A percentile compares a stretch with the other conserved stretches of the same genome.
Evolutionary conservation across 2,113 vertebrate species (phyloP).

Genomic region (Sminthopsis crassicaudata): DNA sequence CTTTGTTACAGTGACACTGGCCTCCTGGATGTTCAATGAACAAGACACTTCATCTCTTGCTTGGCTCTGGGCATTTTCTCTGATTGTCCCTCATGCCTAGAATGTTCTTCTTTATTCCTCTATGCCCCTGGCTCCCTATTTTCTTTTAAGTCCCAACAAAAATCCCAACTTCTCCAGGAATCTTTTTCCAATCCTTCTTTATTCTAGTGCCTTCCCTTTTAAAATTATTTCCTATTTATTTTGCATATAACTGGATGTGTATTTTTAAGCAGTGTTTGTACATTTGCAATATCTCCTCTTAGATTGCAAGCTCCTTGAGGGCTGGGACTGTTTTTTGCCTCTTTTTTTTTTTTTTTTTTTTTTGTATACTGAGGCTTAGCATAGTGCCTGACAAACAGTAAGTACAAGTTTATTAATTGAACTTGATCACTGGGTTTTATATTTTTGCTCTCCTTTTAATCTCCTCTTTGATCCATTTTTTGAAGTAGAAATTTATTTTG

Average conservation of each 20-base stretch:
- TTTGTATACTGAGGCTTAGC: background rate
- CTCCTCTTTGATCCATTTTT: background rate
- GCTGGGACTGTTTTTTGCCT: background rate
- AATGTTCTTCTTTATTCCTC: background rate
- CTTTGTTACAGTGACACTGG: too few species aligned
- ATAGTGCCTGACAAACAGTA: too few species aligned
- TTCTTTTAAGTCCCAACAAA: background rate
- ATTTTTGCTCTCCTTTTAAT: background rate
- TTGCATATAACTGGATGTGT: background rate
- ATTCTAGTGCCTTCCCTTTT: background rate
- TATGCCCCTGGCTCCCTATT: background rate
- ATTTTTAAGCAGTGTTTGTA: background rate
- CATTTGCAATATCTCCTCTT: background rate
- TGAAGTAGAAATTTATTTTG: background rate
- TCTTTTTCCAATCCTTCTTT: background rate
- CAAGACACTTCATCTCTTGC: too few species aligned
- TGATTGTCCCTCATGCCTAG: background rate
- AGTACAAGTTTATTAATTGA: background rate
- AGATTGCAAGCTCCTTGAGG: background rate
- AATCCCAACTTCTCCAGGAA: background rate
- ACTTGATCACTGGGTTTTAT: background rate
- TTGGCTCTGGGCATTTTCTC: background rate
- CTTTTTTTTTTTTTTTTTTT: too few species aligned
- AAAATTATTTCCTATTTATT: background rate
- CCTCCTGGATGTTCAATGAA: too few species aligned